Evolutionary conservation across 2,113 vertebrate genomes (phyloP), one percentile per base, ranked within the genome.

Genomic region (Equus przewalskii): DNA sequence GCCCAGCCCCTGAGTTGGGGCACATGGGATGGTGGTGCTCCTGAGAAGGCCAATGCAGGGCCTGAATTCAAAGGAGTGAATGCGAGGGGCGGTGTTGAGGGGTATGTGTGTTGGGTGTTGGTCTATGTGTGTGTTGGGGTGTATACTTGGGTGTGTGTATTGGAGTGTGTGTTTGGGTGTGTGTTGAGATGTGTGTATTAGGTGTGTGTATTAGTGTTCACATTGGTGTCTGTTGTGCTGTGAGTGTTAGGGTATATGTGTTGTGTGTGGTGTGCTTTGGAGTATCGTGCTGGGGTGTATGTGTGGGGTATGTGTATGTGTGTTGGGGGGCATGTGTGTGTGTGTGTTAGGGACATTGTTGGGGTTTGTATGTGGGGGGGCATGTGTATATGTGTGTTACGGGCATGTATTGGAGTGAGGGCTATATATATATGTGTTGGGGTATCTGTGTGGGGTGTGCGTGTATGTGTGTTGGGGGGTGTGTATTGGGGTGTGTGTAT

Each of bases 11-110:
- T 3, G 8, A 72, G 18, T 33, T 15, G 3, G 46, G 70, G 46
- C 9, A 1, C 49, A 13, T 0, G 30, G 41, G 58, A 22, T 1
- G 3, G 24, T 3, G 18, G 7, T 21, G n/a, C 8, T 18, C 14
- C 18, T 28, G 5, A 65, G 41, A 75, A 54, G 30, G 30, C 28
- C 79, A 41, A 7, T 7, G 12, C 3, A 30, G 51, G 70, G 24
- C 56, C 64, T 18, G 30, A 85, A 82, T 78, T 58, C 89, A 67
- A 60, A 94, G 28, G 49, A 24, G 26, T 44, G 49, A 33, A 5
- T 49, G 3, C 36, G 36, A 41, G 36, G 36, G 36, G 36, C 36
- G 36, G 60, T 22, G n/a, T 30, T 7, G 49, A 7, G 0, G 14
- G 11, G 49, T 76, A 7, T 64, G 28, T 65, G 30, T 69, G 36